Evolutionary conservation across 2,797 vertebrate genomes (phyloP).

Genomic region (Okamejei kenojei): DNA sequence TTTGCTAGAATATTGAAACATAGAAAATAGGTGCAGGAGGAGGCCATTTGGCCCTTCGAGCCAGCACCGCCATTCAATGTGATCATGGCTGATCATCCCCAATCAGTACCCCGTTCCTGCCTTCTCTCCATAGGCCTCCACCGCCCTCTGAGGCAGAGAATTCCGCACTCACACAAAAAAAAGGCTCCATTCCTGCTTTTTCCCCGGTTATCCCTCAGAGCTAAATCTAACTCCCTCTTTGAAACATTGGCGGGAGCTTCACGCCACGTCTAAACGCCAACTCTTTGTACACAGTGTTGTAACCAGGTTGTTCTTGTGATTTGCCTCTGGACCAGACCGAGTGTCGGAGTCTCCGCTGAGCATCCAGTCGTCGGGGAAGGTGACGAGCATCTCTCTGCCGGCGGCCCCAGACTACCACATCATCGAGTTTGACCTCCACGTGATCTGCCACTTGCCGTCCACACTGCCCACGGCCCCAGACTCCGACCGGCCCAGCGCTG

Average conservation of each 20-base stretch:
- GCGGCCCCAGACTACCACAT: conserved; percentile 78
- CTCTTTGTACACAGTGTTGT: background rate
- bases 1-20: too few species aligned
- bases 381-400: conserved; percentile 85
- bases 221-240: too few species aligned
- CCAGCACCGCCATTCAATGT: too few species aligned
- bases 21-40: too few species aligned
- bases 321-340: conserved; percentile 57
- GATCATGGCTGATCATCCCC: too few species aligned
- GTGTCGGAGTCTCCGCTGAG: conserved; percentile 62
- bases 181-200: too few species aligned
- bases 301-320: background rate
- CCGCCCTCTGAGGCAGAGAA: too few species aligned
- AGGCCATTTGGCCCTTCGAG: too few species aligned
- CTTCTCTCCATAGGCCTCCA: too few species aligned
- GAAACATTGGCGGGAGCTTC: background rate
- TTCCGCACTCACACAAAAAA: too few species aligned
- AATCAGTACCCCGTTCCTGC: too few species aligned
- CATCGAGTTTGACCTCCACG: conserved; percentile 85
- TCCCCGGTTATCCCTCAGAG: too few species aligned
- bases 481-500: conserved; percentile 52
- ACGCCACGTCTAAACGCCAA: background rate
- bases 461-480: conserved; percentile 51
- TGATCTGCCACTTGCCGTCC: conserved; percentile 76
- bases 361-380: conserved; percentile 86